A percentile compares a stretch with the other conserved stretches of the same genome.
These are phyloP conservation scores for Colaptes auratus DNA, from an alignment of 2,113 vertebrate genomes.

Conservation along the genomic window DNA sequence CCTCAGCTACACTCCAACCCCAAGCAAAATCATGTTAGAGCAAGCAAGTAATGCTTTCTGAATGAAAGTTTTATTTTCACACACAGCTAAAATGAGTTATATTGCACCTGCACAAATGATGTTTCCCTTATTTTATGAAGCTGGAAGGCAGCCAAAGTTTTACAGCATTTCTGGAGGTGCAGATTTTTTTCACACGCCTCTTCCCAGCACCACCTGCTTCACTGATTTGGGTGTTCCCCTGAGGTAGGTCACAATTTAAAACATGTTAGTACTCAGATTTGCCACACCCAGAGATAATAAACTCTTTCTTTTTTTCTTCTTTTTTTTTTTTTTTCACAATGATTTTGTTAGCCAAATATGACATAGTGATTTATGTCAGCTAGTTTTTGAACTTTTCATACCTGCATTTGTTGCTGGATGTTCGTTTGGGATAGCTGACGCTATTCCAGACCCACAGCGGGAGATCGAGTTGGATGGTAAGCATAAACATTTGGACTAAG, in stretches of 20 bases:
- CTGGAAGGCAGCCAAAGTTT: slow-evolving; percentile 44
- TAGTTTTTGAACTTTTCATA: slow-evolving; percentile 15
- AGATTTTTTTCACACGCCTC: slow-evolving; percentile 31
- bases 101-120: slow-evolving; percentile 59
- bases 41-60: slow-evolving; percentile 57
- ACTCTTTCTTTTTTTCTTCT: not conserved
- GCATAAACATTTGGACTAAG: not conserved
- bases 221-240: slow-evolving; percentile 49
- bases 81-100: slow-evolving; percentile 50
- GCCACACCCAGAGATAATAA: slow-evolving; percentile 53
- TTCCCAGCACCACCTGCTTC: slow-evolving; percentile 58
- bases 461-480: not conserved
- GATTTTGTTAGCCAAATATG: not conserved
- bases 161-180: not conserved
- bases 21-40: slow-evolving; percentile 63
- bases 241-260: slow-evolving; percentile 52
- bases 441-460: not conserved
- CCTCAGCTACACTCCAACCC: not conserved
- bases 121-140: slow-evolving; percentile 54
- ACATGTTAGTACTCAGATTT: slow-evolving; percentile 56
- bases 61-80: slow-evolving; percentile 62
- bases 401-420: not conserved
- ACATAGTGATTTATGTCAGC: not conserved
- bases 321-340: not conserved
- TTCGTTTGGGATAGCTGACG: not conserved